phyloP scores from a whole-genome alignment of 2,888 invertebrate species.

The Dynastes tityus region DNA sequence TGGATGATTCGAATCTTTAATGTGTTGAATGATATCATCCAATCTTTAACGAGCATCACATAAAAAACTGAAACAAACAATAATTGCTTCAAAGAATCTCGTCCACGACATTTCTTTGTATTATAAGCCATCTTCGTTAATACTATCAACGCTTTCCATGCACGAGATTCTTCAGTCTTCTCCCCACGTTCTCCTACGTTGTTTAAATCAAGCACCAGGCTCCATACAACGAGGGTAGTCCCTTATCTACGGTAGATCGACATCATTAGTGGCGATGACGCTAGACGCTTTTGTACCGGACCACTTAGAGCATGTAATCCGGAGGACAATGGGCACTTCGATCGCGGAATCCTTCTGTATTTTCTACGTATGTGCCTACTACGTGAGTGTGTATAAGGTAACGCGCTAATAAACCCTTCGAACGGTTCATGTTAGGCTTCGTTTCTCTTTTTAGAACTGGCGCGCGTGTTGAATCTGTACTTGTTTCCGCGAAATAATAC shows the following conservation, averaged over 20 bases:
- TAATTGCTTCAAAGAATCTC: no score
- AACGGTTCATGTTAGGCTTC: neutral
- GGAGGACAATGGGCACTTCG: slow-evolving; percentile 63
- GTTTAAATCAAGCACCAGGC: slow-evolving; percentile 55
- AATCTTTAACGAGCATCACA: no score
- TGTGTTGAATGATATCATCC: no score
- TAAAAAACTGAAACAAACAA: no score
- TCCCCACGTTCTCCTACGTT: slow-evolving; percentile 50
- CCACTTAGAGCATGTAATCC: slow-evolving; percentile 62
- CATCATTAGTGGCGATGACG: slow-evolving; percentile 62
- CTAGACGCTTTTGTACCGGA: slow-evolving; percentile 59
- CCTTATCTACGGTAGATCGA: slow-evolving; percentile 59
- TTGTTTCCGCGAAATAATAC: neutral
- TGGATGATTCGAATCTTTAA: no score
- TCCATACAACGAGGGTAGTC: slow-evolving; percentile 52
- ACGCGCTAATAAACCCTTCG: slow-evolving; percentile 62
- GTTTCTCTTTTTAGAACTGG: neutral
- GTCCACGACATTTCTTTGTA: no score
- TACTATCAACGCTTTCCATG: no score
- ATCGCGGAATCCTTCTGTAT: slow-evolving; percentile 64
- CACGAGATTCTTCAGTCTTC: no score
- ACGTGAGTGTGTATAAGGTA: no score
- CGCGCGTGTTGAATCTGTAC: neutral
- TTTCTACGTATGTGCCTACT: slow-evolving; percentile 54
- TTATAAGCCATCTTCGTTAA: no score